Evolutionary conservation across 2,113 vertebrate genomes (phyloP), one percentile per base, ranked within the genome.

Genomic region (Rhinoptilus africanus): DNA sequence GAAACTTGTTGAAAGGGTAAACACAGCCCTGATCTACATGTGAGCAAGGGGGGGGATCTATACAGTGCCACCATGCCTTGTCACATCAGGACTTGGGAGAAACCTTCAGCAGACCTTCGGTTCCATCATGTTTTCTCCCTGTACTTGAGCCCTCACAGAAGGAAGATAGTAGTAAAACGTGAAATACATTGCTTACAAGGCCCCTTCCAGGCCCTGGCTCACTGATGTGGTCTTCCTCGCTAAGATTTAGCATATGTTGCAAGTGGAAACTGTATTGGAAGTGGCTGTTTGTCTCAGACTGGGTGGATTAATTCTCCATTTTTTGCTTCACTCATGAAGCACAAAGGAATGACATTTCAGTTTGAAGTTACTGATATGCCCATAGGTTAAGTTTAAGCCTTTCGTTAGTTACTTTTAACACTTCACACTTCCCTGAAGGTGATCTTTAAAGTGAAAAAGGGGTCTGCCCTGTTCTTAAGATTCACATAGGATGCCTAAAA

Each of bases 311-410:
- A 84, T 76, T 86, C 19, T 48, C n/a, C 23, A 18, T 84, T 92
- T 95, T 96, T 92, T 39, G 73, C 20, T 54, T 88, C 43, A 50
- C 32, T 57, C 48, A 47, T 41, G 45, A 92, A 87, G 69, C 34
- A 82, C 14, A 93, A 71, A 68, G 19, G 13, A 92, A 93, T 73
- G 20, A 59, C 21, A 73, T 76, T 77, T 82, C 4, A 4, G 14
- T 84, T 63, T 71, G 18, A 92, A 96, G 68, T 84, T 88, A 80
- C 39, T 41, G 20, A 18, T 81, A 57, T 30, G 20, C 27, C 34
- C 57, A 86, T 35, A 92, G 50, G 20, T 66, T 86, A 92, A 79
- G 21, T 71, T 87, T 86, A 85, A 95, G 22, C 18, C 32, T 75
- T 92, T 62, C 6, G 8, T 84, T 81, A 57, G 24, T 50, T 81